These are phyloP conservation scores for Drosophila kanekoi DNA, from an alignment of 2,888 invertebrate genomes.

Conservation along the genomic window DNA sequence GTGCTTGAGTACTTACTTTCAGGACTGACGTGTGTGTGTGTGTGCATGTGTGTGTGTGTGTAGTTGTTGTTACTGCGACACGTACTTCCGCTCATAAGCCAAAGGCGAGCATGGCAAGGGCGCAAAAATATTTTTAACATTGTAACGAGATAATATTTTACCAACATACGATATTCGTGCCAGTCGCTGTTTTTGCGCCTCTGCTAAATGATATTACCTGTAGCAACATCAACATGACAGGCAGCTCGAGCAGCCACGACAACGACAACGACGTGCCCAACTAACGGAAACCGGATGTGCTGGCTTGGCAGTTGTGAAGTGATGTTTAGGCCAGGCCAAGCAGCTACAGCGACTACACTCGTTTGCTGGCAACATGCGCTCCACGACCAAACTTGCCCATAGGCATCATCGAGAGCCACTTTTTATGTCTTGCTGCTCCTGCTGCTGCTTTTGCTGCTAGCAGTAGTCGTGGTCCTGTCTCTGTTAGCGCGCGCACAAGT, in stretches of 20 bases:
- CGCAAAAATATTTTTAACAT: constrained; percentile 57
- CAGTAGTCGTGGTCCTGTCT: constrained; percentile 13
- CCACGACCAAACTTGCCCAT: constrained; percentile 69
- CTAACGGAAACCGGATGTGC: constrained; percentile 80
- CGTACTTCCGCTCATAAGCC: constrained; percentile 78
- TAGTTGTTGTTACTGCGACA: constrained; percentile 53
- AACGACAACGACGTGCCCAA: constrained; percentile 54
- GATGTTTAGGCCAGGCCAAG: constrained; percentile 70
- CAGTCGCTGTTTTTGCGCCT: constrained; percentile 47
- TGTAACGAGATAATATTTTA: constrained; percentile 81
- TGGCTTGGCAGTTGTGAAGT: constrained; percentile 80
- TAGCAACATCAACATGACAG: constrained; percentile 77
- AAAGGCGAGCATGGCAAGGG: constrained; percentile 61
- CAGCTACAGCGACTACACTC: constrained; percentile 20
- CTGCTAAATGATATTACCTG: constrained; percentile 79
- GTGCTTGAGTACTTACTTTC: constrained; percentile 11
- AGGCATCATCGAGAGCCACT: constrained; percentile 79
- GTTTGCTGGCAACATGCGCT: constrained; percentile 24
- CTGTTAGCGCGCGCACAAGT: constrained; percentile 17
- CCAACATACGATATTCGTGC: constrained; percentile 67
- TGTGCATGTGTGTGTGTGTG: constrained; percentile 19
- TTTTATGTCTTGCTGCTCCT: constrained; percentile 71
- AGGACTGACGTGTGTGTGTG: constrained; percentile 9
- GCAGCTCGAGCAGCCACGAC: background rate
- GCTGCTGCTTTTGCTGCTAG: constrained; percentile 12